Base-by-base conservation (phyloP, 2,888 invertebrate genomes). In the Altica lythri region DNA sequence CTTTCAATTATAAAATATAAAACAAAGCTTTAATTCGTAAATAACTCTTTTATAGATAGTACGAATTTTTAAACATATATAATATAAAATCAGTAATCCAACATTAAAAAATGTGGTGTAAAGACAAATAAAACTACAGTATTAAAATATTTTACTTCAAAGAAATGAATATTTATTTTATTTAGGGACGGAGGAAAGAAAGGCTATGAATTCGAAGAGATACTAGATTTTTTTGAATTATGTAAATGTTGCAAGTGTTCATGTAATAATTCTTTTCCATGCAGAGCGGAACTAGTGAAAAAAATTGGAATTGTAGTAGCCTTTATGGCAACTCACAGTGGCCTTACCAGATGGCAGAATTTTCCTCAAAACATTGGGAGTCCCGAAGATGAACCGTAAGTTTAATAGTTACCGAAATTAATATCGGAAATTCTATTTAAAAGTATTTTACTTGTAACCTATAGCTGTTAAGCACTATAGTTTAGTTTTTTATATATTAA, bases 281-380 rank as follows among this genome's bases (percentile, higher is more conserved):
- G 61, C 81, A 93, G 92, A 81, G 83, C 86, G 73, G 89, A 90
- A 75, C 86, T 92, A 69, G 88, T 90, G 68, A 86, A 89, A 77
- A 84, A 90, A 47, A 91, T 91, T 70, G 92, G 92, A 42, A 86
- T 91, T 69, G 89, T 88, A 37, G 83, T 90, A 38, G 90, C 92
- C 1, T 95, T 95, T 76, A 79, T 95, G 71, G 89, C 95, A 34
- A 95, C 95, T 0, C 89, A 92, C 73, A 93, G 92, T 71, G 95
- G 95, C 0, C 80, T 95, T 2, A 92, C 92, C 0, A 80, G 95
- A 55, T 95, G 94, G 92, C 88, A 91, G 69, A 90, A 91, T 47
- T 84, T 85, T 62, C 81, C 82, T 16, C 77, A 81, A 44, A 83
- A 84, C 61, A 78, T 80, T 32, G 79, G 80, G 1, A 76, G 79